Evolutionary conservation across 1,140 invertebrate species (phyloP).

Genomic region (Lasioglossum albipes): DNA sequence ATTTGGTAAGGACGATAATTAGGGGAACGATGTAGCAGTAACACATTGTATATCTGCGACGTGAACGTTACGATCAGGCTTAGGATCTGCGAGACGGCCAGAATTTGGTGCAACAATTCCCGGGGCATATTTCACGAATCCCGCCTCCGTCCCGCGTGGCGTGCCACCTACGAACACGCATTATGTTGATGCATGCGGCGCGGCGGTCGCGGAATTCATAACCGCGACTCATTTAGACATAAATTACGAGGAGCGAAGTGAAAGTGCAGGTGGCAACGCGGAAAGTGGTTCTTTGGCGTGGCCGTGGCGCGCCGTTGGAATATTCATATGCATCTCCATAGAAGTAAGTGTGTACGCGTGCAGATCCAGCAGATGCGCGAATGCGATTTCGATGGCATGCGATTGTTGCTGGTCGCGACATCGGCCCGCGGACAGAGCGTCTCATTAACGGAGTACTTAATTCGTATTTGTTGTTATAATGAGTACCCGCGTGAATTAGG

Average conservation of each 20-base stretch:
- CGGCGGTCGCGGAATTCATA: constrained; percentile 37
- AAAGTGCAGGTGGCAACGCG: constrained; percentile 35
- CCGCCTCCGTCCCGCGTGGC: not conserved
- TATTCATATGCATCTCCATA: not conserved
- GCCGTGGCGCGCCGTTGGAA: not conserved
- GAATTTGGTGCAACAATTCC: not conserved
- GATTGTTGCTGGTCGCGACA: not conserved
- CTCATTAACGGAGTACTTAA: constrained; percentile 23
- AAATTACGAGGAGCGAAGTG: constrained; percentile 38
- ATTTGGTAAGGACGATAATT: no score
- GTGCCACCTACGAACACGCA: not conserved
- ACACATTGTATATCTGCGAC: no score
- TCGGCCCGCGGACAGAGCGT: not conserved
- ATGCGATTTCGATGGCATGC: constrained; percentile 1
- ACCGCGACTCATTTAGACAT: constrained; percentile 24
- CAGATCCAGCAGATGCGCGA: no score
- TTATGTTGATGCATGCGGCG: not conserved
- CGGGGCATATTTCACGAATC: not conserved
- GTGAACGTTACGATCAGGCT: no score
- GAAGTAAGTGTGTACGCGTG: not conserved
- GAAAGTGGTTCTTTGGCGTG: not conserved
- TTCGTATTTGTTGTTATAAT: no score
- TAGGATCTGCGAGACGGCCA: not conserved
- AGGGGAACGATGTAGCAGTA: no score
- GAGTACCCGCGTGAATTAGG: no score